Evolutionary conservation across 2,113 vertebrate genomes (phyloP).

Genomic region (Ibidorhyncha struthersii): DNA sequence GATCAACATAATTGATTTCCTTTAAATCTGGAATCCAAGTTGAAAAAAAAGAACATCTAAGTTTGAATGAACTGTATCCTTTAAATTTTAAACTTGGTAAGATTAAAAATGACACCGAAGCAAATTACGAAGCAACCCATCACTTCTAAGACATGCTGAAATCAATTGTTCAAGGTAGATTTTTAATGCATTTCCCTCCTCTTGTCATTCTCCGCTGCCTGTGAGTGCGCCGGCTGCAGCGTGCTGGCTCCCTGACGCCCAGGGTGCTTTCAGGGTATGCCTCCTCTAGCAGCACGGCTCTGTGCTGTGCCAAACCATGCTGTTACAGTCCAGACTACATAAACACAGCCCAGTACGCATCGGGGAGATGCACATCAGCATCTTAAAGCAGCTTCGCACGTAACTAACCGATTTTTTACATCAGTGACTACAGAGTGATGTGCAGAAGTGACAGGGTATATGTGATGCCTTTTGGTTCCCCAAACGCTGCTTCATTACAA

Average conservation of each 20-base stretch:
- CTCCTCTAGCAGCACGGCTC: background rate
- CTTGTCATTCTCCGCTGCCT: background rate
- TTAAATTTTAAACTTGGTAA: background rate
- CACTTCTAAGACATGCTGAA: background rate
- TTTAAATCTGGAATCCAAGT: background rate
- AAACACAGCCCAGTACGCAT: background rate
- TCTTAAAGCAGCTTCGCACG: background rate
- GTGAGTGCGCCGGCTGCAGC: rapidly evolving
- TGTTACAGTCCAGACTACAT: background rate
- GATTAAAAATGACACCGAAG: background rate
- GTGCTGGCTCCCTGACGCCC: rapidly evolving
- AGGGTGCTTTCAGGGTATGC: background rate
- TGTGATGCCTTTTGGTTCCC: background rate
- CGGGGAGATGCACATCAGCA: background rate
- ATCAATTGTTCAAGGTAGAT: background rate
- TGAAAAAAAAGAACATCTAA: background rate
- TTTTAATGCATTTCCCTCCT: background rate
- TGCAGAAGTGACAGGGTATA: background rate
- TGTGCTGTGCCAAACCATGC: background rate
- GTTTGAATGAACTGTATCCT: background rate
- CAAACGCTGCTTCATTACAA: background rate
- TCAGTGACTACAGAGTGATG: background rate
- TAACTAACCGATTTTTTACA: background rate
- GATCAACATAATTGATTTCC: background rate
- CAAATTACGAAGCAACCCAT: background rate